Base-by-base conservation (phyloP, 2,797 vertebrate genomes). In the Lagorchestes hirsutus region DNA sequence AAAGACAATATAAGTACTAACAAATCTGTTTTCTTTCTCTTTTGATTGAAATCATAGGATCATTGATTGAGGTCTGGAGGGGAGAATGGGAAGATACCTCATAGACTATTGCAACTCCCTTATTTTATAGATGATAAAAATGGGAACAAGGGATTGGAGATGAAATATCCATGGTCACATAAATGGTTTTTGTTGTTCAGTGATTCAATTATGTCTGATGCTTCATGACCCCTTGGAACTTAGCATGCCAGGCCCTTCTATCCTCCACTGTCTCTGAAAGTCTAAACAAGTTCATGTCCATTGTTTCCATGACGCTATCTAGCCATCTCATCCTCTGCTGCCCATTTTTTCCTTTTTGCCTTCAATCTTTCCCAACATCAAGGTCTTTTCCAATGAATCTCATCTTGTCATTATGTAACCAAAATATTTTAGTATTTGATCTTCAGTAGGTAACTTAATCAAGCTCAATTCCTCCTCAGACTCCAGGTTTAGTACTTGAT, bases 1-100 rank as follows among this genome's bases (percentile, higher is more conserved):
- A 92, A 96, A 93, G 52, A 56, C 87, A 90, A 50, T 91, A 91
- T 27, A 54, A 5, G 82, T 14, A 92, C 57, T 93, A 95, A 57
- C 54, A 50, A 90, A 82, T 92, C 92, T 91, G 4, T 18, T 67
- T n/a, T 74, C 34, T 82, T 82, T 27, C 29, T 52, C 40, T 46
- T 82, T 82, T 82, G 40, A 27, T 1, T 82, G 27, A 82, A 46
- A 27, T 46, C 22, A 82, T 82, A 4, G 40, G 40, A 82, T 40
- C 18, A 40, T 24, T 82, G 18, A 46, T 82, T 82, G 74, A 82
- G 8, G 0, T 27, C 40, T 74, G 14, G 34, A 0, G n/a, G 0
- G 18, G 13, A 0, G n/a, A 0, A 18, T 12, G 14, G 34, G 16
- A 18, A 82, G 40, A 13, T 2, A 82, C 18, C 40, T 82, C 11